Percentiles rank a stretch among this genome's conserved stretches.
Evolutionary conservation across 2,888 invertebrate genomes (phyloP).

Genomic region (Drosophila prostipennis): DNA sequence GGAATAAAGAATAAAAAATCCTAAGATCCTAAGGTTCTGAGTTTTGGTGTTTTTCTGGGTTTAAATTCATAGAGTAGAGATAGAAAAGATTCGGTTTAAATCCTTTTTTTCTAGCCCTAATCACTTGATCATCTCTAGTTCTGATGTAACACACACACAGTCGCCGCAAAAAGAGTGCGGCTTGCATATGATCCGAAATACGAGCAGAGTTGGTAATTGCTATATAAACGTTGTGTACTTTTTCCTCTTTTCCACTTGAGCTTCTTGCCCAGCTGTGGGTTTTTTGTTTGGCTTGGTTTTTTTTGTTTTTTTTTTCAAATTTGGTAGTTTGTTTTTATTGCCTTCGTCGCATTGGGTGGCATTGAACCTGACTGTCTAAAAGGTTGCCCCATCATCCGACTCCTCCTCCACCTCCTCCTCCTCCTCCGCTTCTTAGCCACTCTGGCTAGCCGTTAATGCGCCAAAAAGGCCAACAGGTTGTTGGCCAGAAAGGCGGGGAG

Average conservation of each 20-base stretch:
- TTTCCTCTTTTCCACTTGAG: slow-evolving; percentile 19
- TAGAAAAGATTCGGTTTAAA: too few species aligned
- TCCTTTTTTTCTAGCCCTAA: not conserved
- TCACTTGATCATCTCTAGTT: slow-evolving; percentile 31
- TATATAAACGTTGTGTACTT: slow-evolving; percentile 66
- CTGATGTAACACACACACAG: slow-evolving; percentile 30
- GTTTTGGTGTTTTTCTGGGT: too few species aligned
- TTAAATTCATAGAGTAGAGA: too few species aligned
- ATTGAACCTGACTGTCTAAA: slow-evolving; percentile 60
- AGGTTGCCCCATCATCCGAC: slow-evolving; percentile 25
- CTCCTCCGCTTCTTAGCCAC: slow-evolving; percentile 9
- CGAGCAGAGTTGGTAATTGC: slow-evolving; percentile 73
- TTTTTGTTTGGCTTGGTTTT: not conserved
- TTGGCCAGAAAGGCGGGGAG: slow-evolving; percentile 4
- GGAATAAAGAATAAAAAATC: too few species aligned
- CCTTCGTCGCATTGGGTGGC: slow-evolving; percentile 67
- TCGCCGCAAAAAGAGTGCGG: slow-evolving; percentile 2
- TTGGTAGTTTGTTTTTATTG: slow-evolving; percentile 72
- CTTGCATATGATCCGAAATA: slow-evolving; percentile 58
- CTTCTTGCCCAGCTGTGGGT: slow-evolving; percentile 18
- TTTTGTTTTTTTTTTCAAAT: slow-evolving; percentile 46
- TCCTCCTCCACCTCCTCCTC: not conserved
- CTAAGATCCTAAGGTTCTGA: too few species aligned
- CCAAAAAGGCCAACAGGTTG: slow-evolving; percentile 65
- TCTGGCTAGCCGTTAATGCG: slow-evolving; percentile 68